A percentile compares a stretch with the other conserved stretches of the same genome.
These are phyloP conservation scores for Masticophis lateralis DNA, from an alignment of 2,797 vertebrate species.

Conservation along the genomic window DNA sequence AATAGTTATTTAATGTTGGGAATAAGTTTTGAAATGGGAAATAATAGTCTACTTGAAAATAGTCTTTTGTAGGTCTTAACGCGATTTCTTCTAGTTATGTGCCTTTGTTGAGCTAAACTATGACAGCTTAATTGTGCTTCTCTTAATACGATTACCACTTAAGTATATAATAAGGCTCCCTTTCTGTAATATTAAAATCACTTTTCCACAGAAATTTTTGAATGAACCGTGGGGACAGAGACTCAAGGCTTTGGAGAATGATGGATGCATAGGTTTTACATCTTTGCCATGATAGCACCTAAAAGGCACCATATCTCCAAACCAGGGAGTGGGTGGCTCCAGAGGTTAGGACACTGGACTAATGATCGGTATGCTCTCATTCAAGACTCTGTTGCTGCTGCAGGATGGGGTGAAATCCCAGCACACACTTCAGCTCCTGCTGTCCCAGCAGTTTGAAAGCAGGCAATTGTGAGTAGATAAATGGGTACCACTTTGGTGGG, in stretches of 20 bases:
- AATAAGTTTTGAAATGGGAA: not conserved
- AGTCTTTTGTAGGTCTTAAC: not conserved
- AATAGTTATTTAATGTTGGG: not conserved
- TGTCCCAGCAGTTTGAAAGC: not conserved
- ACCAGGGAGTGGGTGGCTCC: not conserved
- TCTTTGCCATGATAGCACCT: not conserved
- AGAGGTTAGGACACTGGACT: not conserved
- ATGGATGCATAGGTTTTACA: not conserved
- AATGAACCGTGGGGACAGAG: not conserved
- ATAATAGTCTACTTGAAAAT: not conserved
- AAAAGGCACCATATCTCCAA: not conserved
- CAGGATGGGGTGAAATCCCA: not conserved
- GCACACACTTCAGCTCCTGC: not conserved
- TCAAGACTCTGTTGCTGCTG: not conserved
- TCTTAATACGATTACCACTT: not conserved
- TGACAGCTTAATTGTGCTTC: not conserved
- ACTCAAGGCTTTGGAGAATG: not conserved
- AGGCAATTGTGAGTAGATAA: not conserved
- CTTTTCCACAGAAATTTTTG: not conserved
- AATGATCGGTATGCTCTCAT: not conserved
- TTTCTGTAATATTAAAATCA: not conserved
- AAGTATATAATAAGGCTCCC: not conserved
- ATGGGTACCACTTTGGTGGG: not conserved
- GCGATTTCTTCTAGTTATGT: not conserved
- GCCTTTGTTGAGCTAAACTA: not conserved